Evolutionary conservation across 1,140 invertebrate genomes (phyloP).

Genomic region (Maconellicoccus hirsutus): DNA sequence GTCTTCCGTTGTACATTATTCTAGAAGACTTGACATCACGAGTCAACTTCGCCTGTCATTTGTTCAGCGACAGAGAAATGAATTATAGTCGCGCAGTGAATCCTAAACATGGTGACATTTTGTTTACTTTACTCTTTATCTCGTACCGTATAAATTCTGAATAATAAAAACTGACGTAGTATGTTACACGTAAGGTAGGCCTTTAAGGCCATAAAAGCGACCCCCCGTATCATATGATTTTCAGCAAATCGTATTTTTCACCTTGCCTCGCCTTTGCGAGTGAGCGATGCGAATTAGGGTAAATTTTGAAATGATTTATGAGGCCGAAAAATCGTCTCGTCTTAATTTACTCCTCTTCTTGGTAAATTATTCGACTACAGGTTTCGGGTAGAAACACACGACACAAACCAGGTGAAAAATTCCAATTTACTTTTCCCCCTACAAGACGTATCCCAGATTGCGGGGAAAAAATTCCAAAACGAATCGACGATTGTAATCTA

Average conservation of each 20-base stretch:
- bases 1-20: not conserved
- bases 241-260: not conserved
- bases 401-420: too few relatives aligned
- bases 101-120: not conserved
- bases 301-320: constrained; percentile 1
- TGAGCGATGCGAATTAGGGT: not conserved
- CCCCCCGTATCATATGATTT: too few relatives aligned
- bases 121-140: not conserved
- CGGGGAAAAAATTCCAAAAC: too few relatives aligned
- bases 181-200: not conserved
- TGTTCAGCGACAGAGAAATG: constrained; percentile 3
- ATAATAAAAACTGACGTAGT: not conserved
- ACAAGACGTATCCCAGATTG: too few relatives aligned
- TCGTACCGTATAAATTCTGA: not conserved
- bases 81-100: not conserved
- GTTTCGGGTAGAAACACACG: too few relatives aligned
- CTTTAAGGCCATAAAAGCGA: not conserved
- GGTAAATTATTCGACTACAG: too few relatives aligned
- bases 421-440: too few relatives aligned
- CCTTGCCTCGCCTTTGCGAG: not conserved
- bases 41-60: constrained; percentile 7
- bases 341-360: not conserved
- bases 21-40: not conserved
- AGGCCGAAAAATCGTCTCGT: not conserved
- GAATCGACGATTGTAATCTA: too few relatives aligned